Evolutionary conservation across 92 coral and sea anemone genomes (phyloP), one percentile per base, ranked within the genome.

Genomic region (Epizoanthus rinbou): DNA sequence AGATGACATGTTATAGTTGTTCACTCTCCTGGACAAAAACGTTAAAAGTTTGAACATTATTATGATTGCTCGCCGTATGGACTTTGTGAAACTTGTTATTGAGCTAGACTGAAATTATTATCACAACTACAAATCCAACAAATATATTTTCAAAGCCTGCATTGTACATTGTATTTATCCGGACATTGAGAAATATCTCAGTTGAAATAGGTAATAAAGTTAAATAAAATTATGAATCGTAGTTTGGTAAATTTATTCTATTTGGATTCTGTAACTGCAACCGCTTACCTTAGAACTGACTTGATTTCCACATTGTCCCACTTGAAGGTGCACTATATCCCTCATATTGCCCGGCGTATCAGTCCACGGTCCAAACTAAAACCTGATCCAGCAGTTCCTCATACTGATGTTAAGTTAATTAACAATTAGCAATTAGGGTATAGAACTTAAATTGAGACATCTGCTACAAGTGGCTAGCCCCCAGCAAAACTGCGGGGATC

Each of bases 251-350:
- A 22, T 5, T 1, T 14, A 4, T 22, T 0, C 41, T 39, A 41
- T n/a, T 31, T 62, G 11, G 15, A 57, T 8, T 23, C 3, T 52
- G 37, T 18, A 21, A 60, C 82, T 16, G 2, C 19, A 56, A 73
- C 37, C 79, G 22, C 67, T 41, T 73, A 93, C 98, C 93, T 93
- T 91, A 52, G 89, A 83, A 79, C 97, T 93, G 33, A 93, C 73
- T 79, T 93, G 97, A 53, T 93, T 93, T 63, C 97, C 97, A 35
- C 97, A 93, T 71, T 93, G 97, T 18, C 97, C 97, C 69, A 93
- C 94, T 76, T 93, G 97, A 15, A 93, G 88, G 75, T 93, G 97
- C 69, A 93, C 97, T 9, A 93, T 91, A 75, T 93, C 97, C 75
- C 97, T 83, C 97, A 93, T 93, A 50, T 76, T 85, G 28, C 54